Evolutionary conservation across 2,113 vertebrate genomes (phyloP).

Genomic region (Dipodomys merriami): DNA sequence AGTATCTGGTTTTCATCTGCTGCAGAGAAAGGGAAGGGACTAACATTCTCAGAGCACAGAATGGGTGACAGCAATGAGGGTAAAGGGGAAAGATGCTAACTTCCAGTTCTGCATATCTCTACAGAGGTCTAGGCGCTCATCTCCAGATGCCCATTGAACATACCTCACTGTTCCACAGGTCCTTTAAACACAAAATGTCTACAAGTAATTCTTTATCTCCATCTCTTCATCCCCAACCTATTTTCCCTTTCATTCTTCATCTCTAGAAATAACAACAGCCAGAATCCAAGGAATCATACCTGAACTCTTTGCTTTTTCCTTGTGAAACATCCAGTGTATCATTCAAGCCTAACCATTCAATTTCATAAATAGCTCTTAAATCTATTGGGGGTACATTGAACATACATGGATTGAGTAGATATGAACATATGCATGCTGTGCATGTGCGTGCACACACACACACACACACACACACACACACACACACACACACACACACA

Average conservation of each 20-base stretch:
- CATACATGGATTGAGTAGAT: no score
- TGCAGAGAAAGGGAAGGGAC: background rate
- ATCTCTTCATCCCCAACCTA: background rate
- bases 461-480: background rate
- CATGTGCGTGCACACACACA: background rate
- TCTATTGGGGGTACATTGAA: background rate
- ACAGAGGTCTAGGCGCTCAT: background rate
- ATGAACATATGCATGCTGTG: no score
- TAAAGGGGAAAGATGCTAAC: background rate
- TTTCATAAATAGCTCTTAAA: slow-evolving; percentile 11
- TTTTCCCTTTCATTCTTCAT: slow-evolving; percentile 24
- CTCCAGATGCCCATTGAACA: background rate
- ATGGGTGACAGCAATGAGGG: background rate
- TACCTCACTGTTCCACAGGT: background rate
- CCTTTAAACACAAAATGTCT: background rate
- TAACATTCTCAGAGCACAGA: background rate
- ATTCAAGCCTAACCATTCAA: background rate
- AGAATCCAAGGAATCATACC: background rate
- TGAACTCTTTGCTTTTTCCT: background rate
- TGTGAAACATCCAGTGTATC: background rate
- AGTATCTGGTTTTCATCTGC: background rate
- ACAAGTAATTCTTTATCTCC: background rate
- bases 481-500: background rate
- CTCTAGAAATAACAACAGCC: slow-evolving; percentile 32
- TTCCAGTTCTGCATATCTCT: background rate